A percentile compares a stretch with the other conserved stretches of the same genome.
These are phyloP conservation scores for Erinaceus europaeus DNA, from an alignment of 2,113 vertebrate species.

Conservation along the genomic window DNA sequence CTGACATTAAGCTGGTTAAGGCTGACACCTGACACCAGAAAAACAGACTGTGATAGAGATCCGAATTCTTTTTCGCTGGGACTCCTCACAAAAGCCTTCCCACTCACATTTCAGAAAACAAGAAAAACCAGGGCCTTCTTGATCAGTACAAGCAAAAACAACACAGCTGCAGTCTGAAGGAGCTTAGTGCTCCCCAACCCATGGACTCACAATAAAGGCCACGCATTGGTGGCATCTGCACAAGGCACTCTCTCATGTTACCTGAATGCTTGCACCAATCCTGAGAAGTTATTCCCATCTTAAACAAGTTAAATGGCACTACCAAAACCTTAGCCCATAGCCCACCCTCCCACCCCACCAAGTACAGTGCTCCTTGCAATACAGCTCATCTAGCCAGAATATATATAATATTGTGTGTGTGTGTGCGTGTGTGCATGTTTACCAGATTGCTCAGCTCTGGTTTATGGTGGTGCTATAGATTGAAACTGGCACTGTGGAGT, in stretches of 20 bases:
- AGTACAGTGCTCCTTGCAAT: neutral
- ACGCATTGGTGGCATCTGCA: neutral
- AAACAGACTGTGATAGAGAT: neutral
- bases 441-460: no score
- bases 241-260: neutral
- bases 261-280: neutral
- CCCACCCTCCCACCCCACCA: neutral
- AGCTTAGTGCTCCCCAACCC: neutral
- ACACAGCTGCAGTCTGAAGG: neutral
- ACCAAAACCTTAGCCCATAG: neutral
- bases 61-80: neutral
- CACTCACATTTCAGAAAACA: conserved; percentile 30
- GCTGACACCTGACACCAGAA: neutral
- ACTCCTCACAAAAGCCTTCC: conserved; percentile 13
- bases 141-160: neutral
- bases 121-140: neutral
- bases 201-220: neutral
- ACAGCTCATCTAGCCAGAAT: neutral
- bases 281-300: neutral
- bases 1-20: neutral
- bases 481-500: no score
- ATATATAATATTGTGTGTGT: no score
- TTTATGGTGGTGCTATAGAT: no score
- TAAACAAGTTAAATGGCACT: neutral
- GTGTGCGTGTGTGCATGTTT: no score